These are phyloP conservation scores for Dryobota labecula DNA, from an alignment of 2,888 invertebrate genomes.

Conservation along the genomic window DNA sequence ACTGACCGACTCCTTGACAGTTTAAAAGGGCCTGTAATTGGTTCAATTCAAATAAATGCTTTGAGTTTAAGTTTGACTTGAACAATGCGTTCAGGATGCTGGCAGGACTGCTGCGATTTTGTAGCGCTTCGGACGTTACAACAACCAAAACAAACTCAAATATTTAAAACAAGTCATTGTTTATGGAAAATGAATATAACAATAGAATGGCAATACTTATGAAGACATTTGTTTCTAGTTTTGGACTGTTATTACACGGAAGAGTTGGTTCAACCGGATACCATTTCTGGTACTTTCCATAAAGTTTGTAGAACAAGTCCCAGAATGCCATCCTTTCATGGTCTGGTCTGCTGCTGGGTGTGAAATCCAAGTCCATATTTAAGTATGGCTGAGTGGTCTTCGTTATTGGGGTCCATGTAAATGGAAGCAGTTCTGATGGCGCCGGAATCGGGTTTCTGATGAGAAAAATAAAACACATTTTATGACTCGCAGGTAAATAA, in stretches of 20 bases:
- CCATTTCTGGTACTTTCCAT: conserved; percentile 56
- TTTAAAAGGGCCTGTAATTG: not conserved
- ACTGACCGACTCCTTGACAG: not conserved
- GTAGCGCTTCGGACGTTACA: no score
- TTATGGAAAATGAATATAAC: not conserved
- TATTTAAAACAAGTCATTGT: conserved; percentile 1
- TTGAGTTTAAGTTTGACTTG: not conserved
- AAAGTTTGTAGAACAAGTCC: conserved; percentile 67
- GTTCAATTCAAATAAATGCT: not conserved
- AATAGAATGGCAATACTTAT: not conserved
- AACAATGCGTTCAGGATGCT: not conserved
- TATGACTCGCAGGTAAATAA: no score
- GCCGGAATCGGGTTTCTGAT: no score
- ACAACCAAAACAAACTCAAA: not conserved
- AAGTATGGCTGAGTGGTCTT: conserved; percentile 52
- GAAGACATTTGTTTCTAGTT: not conserved
- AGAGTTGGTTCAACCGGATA: not conserved
- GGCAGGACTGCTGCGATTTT: no score
- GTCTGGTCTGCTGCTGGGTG: conserved; percentile 45
- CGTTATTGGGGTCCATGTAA: conserved; percentile 64
- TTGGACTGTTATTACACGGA: not conserved
- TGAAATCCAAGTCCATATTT: conserved; percentile 52
- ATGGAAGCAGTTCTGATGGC: conserved; percentile 58
- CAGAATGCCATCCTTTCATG: conserved; percentile 63
- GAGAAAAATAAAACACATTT: no score